Evolutionary conservation across 2,113 vertebrate species (phyloP), one percentile per base, ranked within the genome.

Genomic region (Leptosomus discolor): DNA sequence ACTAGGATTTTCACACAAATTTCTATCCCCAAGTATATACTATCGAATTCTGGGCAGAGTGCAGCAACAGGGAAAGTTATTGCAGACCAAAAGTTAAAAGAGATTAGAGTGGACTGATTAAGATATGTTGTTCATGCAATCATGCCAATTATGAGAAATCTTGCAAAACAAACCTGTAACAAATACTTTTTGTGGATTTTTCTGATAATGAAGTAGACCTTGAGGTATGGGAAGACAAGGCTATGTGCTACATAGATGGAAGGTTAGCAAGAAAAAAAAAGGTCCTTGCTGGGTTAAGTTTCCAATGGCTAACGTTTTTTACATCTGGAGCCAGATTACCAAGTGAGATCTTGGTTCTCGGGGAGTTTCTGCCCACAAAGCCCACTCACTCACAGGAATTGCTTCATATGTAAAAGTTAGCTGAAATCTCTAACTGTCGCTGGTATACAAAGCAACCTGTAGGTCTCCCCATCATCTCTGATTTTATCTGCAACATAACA

Each of bases 341-440:
- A 65, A 94, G 51, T 34, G 43, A 54, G 54, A 92, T 96, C 76
- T 95, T 23, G 8, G 80, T 69, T 79, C 75, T 56, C 68, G 30
- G 88, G 94, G 96, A 94, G 48, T 79, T 96, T 71, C 88, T 91
- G 64, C 46, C 41, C 64, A 53, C 65, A 29, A 23, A 94, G 82
- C 60, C 86, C 92, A 95, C 86, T 48, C 65, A 91, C 91, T 81
- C 37, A 77, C 39, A 56, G 8, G 39, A 67, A 53, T 20, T 41
- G 30, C 12, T 87, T 60, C 27, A 29, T 30, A 54, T 46, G 27
- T 48, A 75, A 81, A 87, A 91, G 36, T 54, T 74, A 70, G 14
- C 68, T 43, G 57, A 70, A 85, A 30, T 90, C 51, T 88, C 30
- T 46, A 56, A 15, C 50, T 37, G 17, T 29, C 12, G 13, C 15